Conservation (phyloP, 1,140 invertebrate species). For the Drosophila truncata region DNA sequence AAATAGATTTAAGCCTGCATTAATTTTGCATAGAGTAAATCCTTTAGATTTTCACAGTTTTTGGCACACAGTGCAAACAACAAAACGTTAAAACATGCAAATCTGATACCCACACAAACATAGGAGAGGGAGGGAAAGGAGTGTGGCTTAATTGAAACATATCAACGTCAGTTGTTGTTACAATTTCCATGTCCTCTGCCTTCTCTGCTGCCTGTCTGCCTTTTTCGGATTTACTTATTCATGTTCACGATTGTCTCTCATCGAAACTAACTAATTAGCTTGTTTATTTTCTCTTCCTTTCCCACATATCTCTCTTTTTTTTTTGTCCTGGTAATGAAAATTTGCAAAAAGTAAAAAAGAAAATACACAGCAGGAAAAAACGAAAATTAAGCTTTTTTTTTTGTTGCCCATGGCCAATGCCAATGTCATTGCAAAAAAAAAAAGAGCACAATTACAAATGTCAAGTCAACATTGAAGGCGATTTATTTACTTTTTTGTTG, state of each 20-base stretch:
- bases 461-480: constrained; percentile 39
- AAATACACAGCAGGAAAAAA: background rate
- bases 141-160: constrained; percentile 54
- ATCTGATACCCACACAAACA: constrained; percentile 20
- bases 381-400: constrained; percentile 15
- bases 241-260: constrained; percentile 27
- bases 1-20: background rate
- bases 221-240: constrained; percentile 20
- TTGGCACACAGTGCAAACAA: constrained; percentile 12
- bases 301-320: background rate
- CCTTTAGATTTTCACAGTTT: background rate
- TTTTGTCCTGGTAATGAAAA: constrained; percentile 32
- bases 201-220: constrained; percentile 2
- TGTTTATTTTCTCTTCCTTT: constrained; percentile 27
- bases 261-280: constrained; percentile 61
- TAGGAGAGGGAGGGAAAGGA: background rate
- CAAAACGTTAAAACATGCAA: constrained; percentile 34
- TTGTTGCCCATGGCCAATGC: constrained; percentile 50
- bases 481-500: constrained; percentile 12
- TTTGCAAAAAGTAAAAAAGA: background rate
- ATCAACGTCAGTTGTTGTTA: constrained; percentile 37
- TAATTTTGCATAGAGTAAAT: constrained; percentile 9
- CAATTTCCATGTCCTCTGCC: background rate
- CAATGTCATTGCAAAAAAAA: constrained; percentile 47
- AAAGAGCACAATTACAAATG: constrained; percentile 8